A percentile compares a stretch with the other conserved stretches of the same genome.
These are phyloP conservation scores for Cremastobaeus sp. DNA, from an alignment of 2,888 invertebrate species.

Conservation along the genomic window DNA sequence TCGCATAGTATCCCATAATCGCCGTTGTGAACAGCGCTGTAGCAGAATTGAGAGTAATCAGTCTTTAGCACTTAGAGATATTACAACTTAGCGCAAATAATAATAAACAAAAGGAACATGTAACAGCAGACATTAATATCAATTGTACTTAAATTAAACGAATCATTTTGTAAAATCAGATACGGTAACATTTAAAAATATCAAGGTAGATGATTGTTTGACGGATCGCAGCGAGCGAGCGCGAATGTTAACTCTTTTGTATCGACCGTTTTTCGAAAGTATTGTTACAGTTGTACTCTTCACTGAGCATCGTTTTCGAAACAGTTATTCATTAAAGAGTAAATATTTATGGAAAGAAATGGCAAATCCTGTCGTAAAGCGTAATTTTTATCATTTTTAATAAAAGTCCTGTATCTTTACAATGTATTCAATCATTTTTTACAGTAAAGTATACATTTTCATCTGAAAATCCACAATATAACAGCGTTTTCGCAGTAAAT, in stretches of 20 bases:
- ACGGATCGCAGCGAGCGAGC: background rate
- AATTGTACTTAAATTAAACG: background rate
- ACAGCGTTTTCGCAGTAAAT: no score
- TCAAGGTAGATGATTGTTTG: conserved; percentile 13
- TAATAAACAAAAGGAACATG: conserved; percentile 1
- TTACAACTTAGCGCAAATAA: conserved; percentile 25
- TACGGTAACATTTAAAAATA: conserved; percentile 10
- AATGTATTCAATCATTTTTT: no score
- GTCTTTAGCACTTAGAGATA: conserved; percentile 16
- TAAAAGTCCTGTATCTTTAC: no score
- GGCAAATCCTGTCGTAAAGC: no score
- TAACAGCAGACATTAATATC: conserved; percentile 4
- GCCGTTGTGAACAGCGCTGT: conserved; percentile 24
- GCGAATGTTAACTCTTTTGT: conserved; percentile 12
- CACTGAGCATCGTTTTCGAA: background rate
- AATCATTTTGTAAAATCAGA: conserved; percentile 14
- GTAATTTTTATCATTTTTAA: no score
- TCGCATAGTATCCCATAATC: conserved; percentile 25
- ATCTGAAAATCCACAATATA: no score
- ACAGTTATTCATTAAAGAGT: no score
- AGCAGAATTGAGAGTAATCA: conserved; percentile 15
- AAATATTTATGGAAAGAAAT: no score
- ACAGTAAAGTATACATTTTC: no score
- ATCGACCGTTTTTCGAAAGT: conserved; percentile 1
- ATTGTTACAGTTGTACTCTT: conserved; percentile 8